Base-by-base conservation (phyloP, 1,140 invertebrate genomes). In the Agrypnia vestita region DNA sequence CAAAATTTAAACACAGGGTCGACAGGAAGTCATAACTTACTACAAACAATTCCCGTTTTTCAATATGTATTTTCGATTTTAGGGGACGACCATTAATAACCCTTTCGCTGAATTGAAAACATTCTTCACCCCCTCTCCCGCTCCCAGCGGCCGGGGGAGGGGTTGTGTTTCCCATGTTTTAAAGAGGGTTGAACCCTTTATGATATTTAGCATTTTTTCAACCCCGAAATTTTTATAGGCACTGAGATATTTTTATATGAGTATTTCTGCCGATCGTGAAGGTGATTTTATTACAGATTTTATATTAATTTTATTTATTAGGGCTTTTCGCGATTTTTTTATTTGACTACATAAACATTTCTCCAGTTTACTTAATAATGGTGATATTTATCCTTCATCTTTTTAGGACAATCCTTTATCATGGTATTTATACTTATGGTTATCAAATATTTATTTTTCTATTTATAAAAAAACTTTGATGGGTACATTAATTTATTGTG, bases 21-120 rank as follows among this genome's bases (percentile, higher is more conserved):
- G 13, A 15, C 15, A 69, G n/a, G 44, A 69, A 69, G 35, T 69
- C 44, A 69, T 69, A 69, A 69, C 44, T 71, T 49, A 51, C n/a
- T 6, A 21, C 47, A 49, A 51, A 71, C 67, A 49, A 25, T 3
- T 17, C 17, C 4, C 9, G 21, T 19, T 71, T 67, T 71, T 71
- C 46, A 71, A 71, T 71, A 71, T 49, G 69, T 51, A 62, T 51
- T 77, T 56, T 46, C 35, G n/a, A 69, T 79, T 35, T 17, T 17
- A 43, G 69, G 72, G 80, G 76, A 71, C 49, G 71, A 61, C 44
- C 76, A 76, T 82, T 82, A 79, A 79, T 79, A 82, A 82, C 80
- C 80, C 80, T 82, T 82, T 82, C 51, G 56, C 76, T 44, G 67
- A 82, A 81, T 74, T 81, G 44, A 71, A 61, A 82, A 79, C 76